Evolutionary conservation across 2,113 vertebrate genomes (phyloP).

Genomic region (Arothron firmamentum): DNA sequence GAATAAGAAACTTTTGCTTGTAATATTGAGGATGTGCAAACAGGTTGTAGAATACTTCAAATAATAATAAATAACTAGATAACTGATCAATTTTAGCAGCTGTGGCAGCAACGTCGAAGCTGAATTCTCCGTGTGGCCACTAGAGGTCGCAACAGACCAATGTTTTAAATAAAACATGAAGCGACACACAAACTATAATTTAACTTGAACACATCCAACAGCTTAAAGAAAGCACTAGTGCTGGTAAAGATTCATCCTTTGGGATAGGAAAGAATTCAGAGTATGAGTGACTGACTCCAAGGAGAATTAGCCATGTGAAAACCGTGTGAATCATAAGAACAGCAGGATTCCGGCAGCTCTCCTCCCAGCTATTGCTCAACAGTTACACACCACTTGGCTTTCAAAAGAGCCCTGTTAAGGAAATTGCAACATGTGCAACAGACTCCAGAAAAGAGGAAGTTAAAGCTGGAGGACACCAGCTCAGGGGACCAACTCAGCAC

Average conservation of each 20-base stretch:
- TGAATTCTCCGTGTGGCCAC: constrained; percentile 13
- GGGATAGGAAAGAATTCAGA: not conserved
- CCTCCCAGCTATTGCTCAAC: constrained; percentile 54
- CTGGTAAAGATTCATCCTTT: not conserved
- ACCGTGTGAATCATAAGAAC: not conserved
- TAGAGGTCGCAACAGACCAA: constrained; percentile 34
- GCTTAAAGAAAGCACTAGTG: too few species aligned
- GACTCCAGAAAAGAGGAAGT: constrained; percentile 48
- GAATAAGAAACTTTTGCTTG: too few species aligned
- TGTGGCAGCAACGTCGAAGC: not conserved
- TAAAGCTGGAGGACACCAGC: constrained; percentile 1
- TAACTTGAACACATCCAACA: accelerated
- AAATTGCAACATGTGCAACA: constrained; percentile 54
- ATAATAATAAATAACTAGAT: too few species aligned
- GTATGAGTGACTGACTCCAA: not conserved
- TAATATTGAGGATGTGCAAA: too few species aligned
- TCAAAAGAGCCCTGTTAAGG: constrained; percentile 47
- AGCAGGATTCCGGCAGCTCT: constrained; percentile 18
- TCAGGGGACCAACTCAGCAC: not conserved
- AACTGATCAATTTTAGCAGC: too few species aligned
- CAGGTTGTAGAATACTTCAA: too few species aligned
- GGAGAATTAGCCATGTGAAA: not conserved
- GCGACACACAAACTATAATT: not conserved
- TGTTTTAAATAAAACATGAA: not conserved
- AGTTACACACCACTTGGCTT: constrained; percentile 20